Conservation (phyloP, 2,888 invertebrate species). For the Pomacea canaliculata region DNA sequence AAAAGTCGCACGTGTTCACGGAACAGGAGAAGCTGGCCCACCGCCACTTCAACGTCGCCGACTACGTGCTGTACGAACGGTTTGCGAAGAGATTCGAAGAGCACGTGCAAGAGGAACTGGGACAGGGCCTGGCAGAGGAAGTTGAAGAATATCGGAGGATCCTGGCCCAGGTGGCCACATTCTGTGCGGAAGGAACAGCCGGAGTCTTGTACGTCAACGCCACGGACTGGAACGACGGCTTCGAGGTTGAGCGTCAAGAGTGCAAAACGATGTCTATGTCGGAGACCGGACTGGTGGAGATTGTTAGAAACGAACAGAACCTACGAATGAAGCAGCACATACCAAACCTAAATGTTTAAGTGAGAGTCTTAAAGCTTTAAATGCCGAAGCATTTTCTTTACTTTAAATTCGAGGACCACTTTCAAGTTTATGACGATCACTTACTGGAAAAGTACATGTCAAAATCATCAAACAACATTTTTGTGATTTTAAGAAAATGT, state of each 20-base stretch:
- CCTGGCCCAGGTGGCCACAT: background rate
- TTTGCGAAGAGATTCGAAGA: constrained; percentile 13
- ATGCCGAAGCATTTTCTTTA: no score
- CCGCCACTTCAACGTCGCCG: constrained; percentile 9
- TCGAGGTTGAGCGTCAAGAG: background rate
- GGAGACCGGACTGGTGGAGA: constrained; percentile 3
- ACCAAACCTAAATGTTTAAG: no score
- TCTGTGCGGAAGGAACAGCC: background rate
- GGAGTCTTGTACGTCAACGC: background rate
- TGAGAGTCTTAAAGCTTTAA: no score
- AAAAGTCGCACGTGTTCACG: constrained; percentile 1
- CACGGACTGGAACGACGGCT: background rate
- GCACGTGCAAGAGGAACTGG: background rate
- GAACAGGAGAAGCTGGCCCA: constrained; percentile 1
- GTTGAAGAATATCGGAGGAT: constrained; percentile 9
- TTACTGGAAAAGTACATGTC: no score
- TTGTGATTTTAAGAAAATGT: no score
- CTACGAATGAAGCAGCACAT: no score
- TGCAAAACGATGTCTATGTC: constrained; percentile 12
- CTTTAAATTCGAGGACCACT: no score
- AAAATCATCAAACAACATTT: no score
- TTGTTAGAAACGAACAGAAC: constrained; percentile 2
- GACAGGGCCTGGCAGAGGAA: constrained; percentile 7
- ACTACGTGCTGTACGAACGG: constrained; percentile 25
- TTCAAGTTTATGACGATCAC: no score